These are phyloP conservation scores for Pardalotus punctatus DNA, from an alignment of 2,113 vertebrate species.

Conservation along the genomic window DNA sequence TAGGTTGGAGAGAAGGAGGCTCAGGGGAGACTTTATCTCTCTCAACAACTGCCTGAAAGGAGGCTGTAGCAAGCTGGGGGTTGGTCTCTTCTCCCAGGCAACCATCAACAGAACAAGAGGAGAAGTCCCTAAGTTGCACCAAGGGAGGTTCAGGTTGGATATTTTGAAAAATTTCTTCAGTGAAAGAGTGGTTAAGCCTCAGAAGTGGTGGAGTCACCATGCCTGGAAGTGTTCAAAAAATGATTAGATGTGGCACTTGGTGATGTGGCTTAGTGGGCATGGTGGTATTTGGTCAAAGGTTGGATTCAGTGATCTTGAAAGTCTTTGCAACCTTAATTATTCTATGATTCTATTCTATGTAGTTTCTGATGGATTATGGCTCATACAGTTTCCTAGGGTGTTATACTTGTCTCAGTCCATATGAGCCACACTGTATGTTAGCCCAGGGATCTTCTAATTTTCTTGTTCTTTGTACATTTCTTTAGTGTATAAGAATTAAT, in stretches of 20 bases:
- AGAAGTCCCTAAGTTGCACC: background rate
- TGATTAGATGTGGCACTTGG: rapidly evolving
- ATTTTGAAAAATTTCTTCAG: background rate
- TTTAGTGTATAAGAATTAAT: background rate
- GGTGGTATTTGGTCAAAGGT: background rate
- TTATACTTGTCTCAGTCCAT: background rate
- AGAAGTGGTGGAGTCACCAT: background rate
- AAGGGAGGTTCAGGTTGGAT: background rate
- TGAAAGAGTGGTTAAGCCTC: background rate
- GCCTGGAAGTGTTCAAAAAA: background rate
- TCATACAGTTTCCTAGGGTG: background rate
- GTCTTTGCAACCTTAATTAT: background rate
- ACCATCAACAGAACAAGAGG: rapidly evolving
- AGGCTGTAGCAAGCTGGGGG: background rate
- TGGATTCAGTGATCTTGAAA: background rate
- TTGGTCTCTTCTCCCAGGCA: background rate
- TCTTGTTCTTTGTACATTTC: background rate
- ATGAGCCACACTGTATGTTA: background rate
- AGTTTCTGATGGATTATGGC: background rate
- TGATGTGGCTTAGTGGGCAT: background rate
- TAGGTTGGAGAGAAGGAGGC: background rate
- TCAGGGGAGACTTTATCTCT: background rate
- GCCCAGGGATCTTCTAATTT: background rate
- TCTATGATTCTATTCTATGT: background rate
- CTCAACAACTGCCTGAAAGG: background rate